Evolutionary conservation across 2,888 invertebrate species (phyloP).

Genomic region (Tiliacea aurago): DNA sequence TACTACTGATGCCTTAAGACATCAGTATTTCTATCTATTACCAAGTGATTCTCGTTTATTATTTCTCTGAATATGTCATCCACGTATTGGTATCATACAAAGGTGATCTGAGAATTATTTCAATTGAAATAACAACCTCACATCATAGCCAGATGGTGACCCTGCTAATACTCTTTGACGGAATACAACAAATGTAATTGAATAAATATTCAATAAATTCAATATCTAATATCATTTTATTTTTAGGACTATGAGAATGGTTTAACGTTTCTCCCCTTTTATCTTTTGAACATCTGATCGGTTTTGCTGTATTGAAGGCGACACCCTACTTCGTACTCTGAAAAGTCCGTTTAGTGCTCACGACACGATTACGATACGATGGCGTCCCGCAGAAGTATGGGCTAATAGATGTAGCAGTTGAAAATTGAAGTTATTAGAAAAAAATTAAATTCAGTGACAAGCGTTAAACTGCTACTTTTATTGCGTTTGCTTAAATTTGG

Average conservation of each 20-base stretch:
- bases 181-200: conserved; percentile 33
- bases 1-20: neutral
- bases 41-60: neutral
- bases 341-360: conserved; percentile 17
- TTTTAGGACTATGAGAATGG: conserved; percentile 67
- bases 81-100: neutral
- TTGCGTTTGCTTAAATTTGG: neutral
- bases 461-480: neutral
- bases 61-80: neutral
- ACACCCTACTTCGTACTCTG: conserved; percentile 66
- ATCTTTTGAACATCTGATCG: conserved; percentile 73
- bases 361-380: conserved; percentile 40
- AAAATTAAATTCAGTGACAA: too few relatives aligned
- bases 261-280: conserved; percentile 69
- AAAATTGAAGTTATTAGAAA: neutral
- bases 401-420: neutral
- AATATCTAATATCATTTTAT: conserved; percentile 72
- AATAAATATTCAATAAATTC: conserved; percentile 71
- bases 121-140: conserved; percentile 12
- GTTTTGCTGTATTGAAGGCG: conserved; percentile 70
- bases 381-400: rapidly evolving
- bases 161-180: neutral
- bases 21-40: neutral
- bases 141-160: conserved; percentile 8
- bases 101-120: neutral